These are phyloP conservation scores for Umimayanthus kanabou DNA, from an alignment of 92 coral and sea anemone species.

Conservation along the genomic window DNA sequence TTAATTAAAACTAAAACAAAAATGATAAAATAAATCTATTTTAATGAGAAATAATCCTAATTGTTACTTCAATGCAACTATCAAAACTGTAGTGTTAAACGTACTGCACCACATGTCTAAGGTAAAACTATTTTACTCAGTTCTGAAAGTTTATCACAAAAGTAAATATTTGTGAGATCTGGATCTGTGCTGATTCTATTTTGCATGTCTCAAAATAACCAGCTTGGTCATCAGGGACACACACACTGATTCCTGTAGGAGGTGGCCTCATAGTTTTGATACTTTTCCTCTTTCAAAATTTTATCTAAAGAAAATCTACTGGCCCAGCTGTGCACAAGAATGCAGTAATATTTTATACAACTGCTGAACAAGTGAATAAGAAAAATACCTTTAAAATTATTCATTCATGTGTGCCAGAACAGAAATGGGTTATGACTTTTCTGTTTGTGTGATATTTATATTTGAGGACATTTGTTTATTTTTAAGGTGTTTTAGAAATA, in stretches of 20 bases:
- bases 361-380: not conserved
- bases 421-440: not conserved
- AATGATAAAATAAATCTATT: not conserved
- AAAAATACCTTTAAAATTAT: no score
- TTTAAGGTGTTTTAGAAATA: not conserved
- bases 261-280: not conserved
- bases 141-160: conserved; percentile 2
- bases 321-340: not conserved
- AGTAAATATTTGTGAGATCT: conserved; percentile 16
- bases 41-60: not conserved
- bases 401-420: not conserved
- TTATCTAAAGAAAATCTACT: not conserved
- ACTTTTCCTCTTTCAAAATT: not conserved
- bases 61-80: not conserved
- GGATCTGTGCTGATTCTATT: not conserved
- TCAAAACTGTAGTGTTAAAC: no score
- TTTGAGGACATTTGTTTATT: not conserved
- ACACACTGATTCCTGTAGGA: not conserved
- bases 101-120: not conserved
- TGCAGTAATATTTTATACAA: not conserved
- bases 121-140: not conserved
- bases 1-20: not conserved
- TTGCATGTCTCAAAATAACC: conserved; percentile 28
- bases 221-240: not conserved
- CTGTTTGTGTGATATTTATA: not conserved